These are phyloP conservation scores for Enoplosus armatus DNA, from an alignment of 2,797 vertebrate genomes.

Conservation along the genomic window DNA sequence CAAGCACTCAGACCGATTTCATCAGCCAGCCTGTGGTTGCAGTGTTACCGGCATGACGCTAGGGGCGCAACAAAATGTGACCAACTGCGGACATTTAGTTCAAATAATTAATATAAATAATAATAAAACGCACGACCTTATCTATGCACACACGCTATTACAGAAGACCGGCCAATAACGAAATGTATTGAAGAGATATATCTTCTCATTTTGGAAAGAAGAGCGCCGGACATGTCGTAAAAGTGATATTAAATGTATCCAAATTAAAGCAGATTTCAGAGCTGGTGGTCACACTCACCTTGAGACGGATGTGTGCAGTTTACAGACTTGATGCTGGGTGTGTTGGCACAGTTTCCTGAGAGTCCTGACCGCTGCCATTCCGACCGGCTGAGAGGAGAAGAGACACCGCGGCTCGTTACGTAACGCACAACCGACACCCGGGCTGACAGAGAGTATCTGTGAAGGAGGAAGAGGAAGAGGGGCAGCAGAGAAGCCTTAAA, in stretches of 20 bases:
- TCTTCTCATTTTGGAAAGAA: not conserved
- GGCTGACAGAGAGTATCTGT: constrained; percentile 38
- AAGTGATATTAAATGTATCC: not conserved
- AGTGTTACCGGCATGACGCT: constrained; percentile 69
- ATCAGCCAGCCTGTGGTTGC: constrained; percentile 77
- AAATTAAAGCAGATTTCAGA: not conserved
- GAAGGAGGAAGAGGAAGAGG: constrained; percentile 2
- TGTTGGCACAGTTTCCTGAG: constrained; percentile 84
- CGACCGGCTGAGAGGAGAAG: constrained; percentile 22
- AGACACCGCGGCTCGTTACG: constrained; percentile 32
- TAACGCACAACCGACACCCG: not conserved
- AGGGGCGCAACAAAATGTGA: constrained; percentile 57
- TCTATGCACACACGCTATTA: accelerated
- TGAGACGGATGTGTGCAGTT: constrained; percentile 83
- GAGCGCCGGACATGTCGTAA: not conserved
- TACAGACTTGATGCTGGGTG: constrained; percentile 78
- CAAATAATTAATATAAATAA: constrained; percentile 9
- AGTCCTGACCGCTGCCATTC: constrained; percentile 84
- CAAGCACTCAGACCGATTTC: constrained; percentile 79
- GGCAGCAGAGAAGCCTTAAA: constrained; percentile 27
- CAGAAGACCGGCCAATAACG: accelerated
- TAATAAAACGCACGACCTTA: not conserved
- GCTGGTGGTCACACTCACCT: constrained; percentile 80
- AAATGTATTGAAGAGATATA: accelerated
- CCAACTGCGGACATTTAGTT: constrained; percentile 35